Percentiles rank a stretch among this genome's conserved stretches.
Conservation (phyloP, 92 coral and sea anemone genomes). For the Epizoanthus scotinus region DNA sequence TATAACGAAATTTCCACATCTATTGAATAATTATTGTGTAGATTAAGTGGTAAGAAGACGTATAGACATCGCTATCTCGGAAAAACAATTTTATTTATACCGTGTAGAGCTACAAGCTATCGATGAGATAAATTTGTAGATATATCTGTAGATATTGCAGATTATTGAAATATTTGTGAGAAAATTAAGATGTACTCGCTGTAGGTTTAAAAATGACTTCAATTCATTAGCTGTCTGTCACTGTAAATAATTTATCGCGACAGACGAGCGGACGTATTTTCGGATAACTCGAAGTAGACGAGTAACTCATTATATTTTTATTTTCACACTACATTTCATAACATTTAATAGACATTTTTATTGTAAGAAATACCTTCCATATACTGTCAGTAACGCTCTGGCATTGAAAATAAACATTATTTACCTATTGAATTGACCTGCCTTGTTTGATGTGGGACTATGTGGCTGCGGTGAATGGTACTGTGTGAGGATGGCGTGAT, state of each 20-base stretch:
- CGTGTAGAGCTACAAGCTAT: constrained; percentile 38
- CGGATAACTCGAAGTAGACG: constrained; percentile 58
- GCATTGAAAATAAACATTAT: constrained; percentile 83
- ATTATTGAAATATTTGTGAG: constrained; percentile 39
- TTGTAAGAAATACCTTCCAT: constrained; percentile 73
- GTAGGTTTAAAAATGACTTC: constrained; percentile 20
- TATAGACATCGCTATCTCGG: constrained; percentile 27
- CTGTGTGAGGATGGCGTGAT: too few species aligned
- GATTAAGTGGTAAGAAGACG: neutral
- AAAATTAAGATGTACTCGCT: constrained; percentile 35
- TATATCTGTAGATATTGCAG: constrained; percentile 28
- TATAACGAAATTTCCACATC: constrained; percentile 4
- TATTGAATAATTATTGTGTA: constrained; percentile 11
- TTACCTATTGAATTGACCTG: constrained; percentile 58
- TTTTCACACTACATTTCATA: constrained; percentile 77
- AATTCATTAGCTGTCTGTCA: constrained; percentile 51
- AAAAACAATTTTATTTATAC: constrained; percentile 34
- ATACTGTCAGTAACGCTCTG: constrained; percentile 37
- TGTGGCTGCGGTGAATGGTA: too few species aligned
- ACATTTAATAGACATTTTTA: constrained; percentile 90
- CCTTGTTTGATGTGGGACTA: too few species aligned
- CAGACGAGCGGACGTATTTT: constrained; percentile 62
- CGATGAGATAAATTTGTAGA: constrained; percentile 43
- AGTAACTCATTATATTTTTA: constrained; percentile 80
- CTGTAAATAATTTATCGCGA: constrained; percentile 68